Conservation (phyloP, 2,888 invertebrate genomes). For the Enchytraeus crypticus region DNA sequence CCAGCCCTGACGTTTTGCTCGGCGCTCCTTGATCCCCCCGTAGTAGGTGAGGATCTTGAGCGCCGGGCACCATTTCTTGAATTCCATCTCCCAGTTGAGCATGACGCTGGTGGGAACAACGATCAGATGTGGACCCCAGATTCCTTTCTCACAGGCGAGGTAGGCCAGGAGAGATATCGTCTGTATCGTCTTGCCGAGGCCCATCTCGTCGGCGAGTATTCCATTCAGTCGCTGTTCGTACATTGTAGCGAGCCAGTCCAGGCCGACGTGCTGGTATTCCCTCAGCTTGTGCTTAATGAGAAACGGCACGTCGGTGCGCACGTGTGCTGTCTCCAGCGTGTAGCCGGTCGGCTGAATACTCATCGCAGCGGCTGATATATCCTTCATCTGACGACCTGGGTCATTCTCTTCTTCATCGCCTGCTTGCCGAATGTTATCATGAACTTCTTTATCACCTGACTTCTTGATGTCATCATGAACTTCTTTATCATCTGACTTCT, state of each 20-base stretch:
- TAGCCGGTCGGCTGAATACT: slow-evolving; percentile 96
- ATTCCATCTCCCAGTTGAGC: slow-evolving; percentile 99
- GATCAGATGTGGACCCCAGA: slow-evolving; percentile 98
- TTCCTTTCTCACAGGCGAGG: slow-evolving; percentile 57
- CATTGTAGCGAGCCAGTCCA: slow-evolving; percentile 94
- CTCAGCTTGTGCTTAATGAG: slow-evolving; percentile 77
- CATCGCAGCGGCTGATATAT: slow-evolving; percentile 82
- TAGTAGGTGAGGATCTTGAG: slow-evolving; percentile 98
- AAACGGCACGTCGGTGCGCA: slow-evolving; percentile 76
- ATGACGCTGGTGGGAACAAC: slow-evolving; percentile 98
- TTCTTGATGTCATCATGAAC: no score
- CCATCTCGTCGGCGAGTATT: slow-evolving; percentile 99
- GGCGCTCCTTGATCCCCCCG: slow-evolving; percentile 85
- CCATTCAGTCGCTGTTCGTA: slow-evolving; percentile 71
- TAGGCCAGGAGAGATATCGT: slow-evolving; percentile 92
- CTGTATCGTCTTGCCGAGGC: slow-evolving; percentile 89
- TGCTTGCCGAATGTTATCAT: slow-evolving; percentile 20
- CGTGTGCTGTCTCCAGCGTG: slow-evolving; percentile 84
- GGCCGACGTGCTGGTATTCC: slow-evolving; percentile 96
- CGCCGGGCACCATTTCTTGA: slow-evolving; percentile 99
- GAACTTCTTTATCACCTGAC: not conserved
- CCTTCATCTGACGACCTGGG: slow-evolving; percentile 15
- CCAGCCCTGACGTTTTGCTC: slow-evolving; percentile 63
- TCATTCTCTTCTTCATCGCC: slow-evolving; percentile 44
- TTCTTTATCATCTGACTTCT: no score